Conservation (phyloP, 2,113 vertebrate species). For the Rousettus leschenaultii region DNA sequence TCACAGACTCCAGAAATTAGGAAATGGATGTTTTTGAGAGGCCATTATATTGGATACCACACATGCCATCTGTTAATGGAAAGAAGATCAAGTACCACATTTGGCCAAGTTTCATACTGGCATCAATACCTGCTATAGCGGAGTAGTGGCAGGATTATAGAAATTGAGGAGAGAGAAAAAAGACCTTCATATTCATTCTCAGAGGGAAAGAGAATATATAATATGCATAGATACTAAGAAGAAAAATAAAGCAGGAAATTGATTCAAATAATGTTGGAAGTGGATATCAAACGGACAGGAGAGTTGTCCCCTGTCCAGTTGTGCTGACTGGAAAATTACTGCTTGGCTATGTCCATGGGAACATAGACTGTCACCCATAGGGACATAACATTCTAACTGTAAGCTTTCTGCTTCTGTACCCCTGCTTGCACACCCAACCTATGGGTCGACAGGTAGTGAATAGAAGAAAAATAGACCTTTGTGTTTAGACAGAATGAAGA, state of each 20-base stretch:
- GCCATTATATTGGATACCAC: background rate
- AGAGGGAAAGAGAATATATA: background rate
- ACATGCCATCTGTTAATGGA: background rate
- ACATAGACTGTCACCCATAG: no score
- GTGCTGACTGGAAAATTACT: no score
- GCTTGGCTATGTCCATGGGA: no score
- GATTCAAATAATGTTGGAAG: background rate
- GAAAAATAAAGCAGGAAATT: background rate
- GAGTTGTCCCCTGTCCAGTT: background rate
- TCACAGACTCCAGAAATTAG: background rate
- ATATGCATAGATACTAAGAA: background rate
- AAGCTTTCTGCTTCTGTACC: no score
- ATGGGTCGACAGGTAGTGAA: no score
- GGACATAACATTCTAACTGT: no score
- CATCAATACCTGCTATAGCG: background rate
- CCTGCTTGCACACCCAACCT: no score
- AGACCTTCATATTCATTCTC: background rate
- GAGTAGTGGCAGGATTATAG: background rate
- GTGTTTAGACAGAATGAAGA: no score
- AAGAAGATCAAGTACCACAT: background rate
- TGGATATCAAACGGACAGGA: background rate
- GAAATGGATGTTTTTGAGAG: background rate
- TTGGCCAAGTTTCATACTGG: background rate
- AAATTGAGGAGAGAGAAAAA: background rate
- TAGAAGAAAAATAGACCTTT: no score